Conservation (phyloP, 2,888 invertebrate genomes). For the Bruchidius siliquastri region DNA sequence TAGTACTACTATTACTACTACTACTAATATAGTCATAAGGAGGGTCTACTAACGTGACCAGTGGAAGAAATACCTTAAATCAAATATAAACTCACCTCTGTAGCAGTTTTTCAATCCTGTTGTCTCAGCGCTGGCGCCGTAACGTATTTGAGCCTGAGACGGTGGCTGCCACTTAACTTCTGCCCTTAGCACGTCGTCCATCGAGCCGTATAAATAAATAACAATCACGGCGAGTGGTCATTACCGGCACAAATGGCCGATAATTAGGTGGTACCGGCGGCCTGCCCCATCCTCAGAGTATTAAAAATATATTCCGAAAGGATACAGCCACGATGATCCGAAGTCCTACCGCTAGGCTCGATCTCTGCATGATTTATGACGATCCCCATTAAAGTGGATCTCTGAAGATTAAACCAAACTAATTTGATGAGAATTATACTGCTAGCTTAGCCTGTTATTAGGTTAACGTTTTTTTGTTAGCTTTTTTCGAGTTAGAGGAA, state of each 20-base stretch:
- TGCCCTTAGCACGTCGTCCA: not conserved
- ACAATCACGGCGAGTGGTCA: not conserved
- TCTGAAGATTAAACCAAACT: not conserved
- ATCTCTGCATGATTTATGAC: no score
- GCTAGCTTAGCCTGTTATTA: constrained; percentile 2
- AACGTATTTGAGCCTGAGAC: not conserved
- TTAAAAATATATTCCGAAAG: constrained; percentile 1
- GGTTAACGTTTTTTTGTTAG: no score
- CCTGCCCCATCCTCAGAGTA: not conserved
- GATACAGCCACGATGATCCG: no score
- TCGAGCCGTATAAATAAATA: not conserved
- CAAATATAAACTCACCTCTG: no score
- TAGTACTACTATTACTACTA: no score
- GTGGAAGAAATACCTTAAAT: no score
- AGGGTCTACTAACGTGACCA: no score
- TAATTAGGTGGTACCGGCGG: not conserved
- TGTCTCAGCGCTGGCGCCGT: no score
- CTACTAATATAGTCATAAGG: no score
- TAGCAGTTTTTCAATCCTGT: no score
- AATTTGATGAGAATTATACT: constrained; percentile 6
- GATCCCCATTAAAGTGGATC: constrained; percentile 1
- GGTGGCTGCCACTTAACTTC: not conserved
- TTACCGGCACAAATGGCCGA: not conserved
- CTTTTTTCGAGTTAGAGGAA: no score
- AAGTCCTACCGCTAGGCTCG: no score